Evolutionary conservation across 2,797 vertebrate genomes (phyloP), one percentile per base, ranked within the genome.

Genomic region (Hyperoplus immaculatus): DNA sequence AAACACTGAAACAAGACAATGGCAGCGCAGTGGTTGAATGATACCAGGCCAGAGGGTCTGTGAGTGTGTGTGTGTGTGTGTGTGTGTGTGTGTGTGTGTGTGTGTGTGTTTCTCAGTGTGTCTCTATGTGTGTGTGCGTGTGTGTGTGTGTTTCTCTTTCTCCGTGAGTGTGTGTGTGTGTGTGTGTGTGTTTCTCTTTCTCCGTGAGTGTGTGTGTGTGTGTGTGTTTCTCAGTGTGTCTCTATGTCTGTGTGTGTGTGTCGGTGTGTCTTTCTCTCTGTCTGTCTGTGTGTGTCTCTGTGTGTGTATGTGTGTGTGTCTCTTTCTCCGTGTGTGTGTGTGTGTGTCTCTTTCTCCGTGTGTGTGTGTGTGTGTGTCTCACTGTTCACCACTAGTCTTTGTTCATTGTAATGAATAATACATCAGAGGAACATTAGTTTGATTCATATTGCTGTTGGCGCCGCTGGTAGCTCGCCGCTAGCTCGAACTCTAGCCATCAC

Each of bases 351-450:
- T 21, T 21, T 21, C 21, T 21, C 21, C 21, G 18, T 3, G 39
- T 11, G 0, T 14, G 29, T 6, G 16, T 16, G 43, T 47, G 64
- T 59, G 43, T 11, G 43, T 46, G 51, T 38, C 72, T 85, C 87
- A 72, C 83, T 18, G 72, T 72, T 88, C 84, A 75, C 69, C 68
- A 49, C 78, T 42, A 61, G 76, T 77, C 86, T 91, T 85, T 87
- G 88, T 88, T 89, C 84, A 62, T 77, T n/a, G 80, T 80, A 78
- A 54, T 93, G 87, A 93, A 92, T 93, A 87, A 92, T 89, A 87
- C 87, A 92, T 90, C 87, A 84, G 77, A 88, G 89, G 69, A 45
- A 43, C 84, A 83, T 92, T 88, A 88, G 80, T 84, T 89, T 91
- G 88, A 91, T 90, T 89, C 86, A 87, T 89, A 71, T 68, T 68